Percentiles rank a stretch among this genome's conserved stretches.
These are phyloP conservation scores for Eublepharis macularius DNA, from an alignment of 2,113 vertebrate species.

Conservation along the genomic window DNA sequence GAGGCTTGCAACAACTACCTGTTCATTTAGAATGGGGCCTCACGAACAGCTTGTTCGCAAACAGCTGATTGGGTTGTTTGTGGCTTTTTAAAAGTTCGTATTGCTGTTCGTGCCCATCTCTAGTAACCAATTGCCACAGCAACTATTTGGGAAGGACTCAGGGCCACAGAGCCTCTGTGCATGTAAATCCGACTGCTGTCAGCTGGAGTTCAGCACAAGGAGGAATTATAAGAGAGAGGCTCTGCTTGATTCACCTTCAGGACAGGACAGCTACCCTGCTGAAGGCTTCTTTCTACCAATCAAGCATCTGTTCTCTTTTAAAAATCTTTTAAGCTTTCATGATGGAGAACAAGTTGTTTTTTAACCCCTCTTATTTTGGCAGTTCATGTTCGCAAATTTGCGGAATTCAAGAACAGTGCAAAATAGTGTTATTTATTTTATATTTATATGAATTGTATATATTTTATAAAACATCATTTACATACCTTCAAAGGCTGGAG, in stretches of 20 bases:
- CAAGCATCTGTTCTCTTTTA: background rate
- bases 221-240: background rate
- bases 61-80: too few relatives aligned
- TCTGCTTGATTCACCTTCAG: background rate
- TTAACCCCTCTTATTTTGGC: background rate
- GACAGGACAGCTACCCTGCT: background rate
- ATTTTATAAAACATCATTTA: background rate
- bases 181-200: background rate
- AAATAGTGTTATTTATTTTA: background rate
- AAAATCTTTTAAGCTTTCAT: background rate
- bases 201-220: background rate
- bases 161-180: background rate
- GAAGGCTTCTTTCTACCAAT: background rate
- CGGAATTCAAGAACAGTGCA: background rate
- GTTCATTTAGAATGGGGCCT: too few relatives aligned
- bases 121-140: background rate
- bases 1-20: too few relatives aligned
- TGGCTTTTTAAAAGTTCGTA: too few relatives aligned
- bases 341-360: background rate
- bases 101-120: too few relatives aligned
- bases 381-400: background rate
- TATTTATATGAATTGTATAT: too few relatives aligned
- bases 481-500: too few relatives aligned
- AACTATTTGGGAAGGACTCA: background rate
- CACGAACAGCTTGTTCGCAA: too few relatives aligned